Conservation (phyloP, 2,797 vertebrate genomes). For the Poecilia velifera region DNA sequence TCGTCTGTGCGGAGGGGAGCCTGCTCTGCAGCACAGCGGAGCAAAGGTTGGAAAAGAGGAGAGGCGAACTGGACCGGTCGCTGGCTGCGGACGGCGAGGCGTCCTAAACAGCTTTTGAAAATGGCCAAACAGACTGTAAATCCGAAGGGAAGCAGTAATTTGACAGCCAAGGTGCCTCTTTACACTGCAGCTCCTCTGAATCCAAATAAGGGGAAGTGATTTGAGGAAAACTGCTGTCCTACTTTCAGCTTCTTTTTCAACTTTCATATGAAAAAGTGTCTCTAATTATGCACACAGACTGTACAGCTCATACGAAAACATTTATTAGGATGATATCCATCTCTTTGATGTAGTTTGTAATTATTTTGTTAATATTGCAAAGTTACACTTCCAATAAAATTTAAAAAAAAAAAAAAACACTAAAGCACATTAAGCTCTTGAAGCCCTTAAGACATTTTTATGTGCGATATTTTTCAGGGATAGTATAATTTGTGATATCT, state of each 20-base stretch:
- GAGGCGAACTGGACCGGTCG: constrained; percentile 43
- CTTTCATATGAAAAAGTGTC: constrained; percentile 55
- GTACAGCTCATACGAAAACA: constrained; percentile 36
- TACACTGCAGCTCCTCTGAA: constrained; percentile 45
- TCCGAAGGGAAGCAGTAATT: constrained; percentile 47
- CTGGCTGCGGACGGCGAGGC: constrained; percentile 31
- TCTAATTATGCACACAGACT: constrained; percentile 46
- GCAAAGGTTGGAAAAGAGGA: constrained; percentile 69
- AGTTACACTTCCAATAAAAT: constrained; percentile 15
- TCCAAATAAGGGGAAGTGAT: constrained; percentile 59
- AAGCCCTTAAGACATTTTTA: neutral
- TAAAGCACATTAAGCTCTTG: neutral
- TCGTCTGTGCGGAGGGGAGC: constrained; percentile 37
- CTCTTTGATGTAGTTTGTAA: neutral
- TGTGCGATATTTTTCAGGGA: neutral
- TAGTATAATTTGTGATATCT: too few species aligned
- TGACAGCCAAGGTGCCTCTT: constrained; percentile 55
- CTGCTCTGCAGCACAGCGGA: constrained; percentile 52
- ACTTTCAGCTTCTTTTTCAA: constrained; percentile 61
- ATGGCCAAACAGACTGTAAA: constrained; percentile 53
- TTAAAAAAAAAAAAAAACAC: constrained; percentile 14
- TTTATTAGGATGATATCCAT: constrained; percentile 29
- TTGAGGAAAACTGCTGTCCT: constrained; percentile 47
- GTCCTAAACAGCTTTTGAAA: constrained; percentile 53
- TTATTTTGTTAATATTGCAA: neutral